Evolutionary conservation across 2,113 vertebrate species (phyloP).

Genomic region (Eulacestoma nigropectus): DNA sequence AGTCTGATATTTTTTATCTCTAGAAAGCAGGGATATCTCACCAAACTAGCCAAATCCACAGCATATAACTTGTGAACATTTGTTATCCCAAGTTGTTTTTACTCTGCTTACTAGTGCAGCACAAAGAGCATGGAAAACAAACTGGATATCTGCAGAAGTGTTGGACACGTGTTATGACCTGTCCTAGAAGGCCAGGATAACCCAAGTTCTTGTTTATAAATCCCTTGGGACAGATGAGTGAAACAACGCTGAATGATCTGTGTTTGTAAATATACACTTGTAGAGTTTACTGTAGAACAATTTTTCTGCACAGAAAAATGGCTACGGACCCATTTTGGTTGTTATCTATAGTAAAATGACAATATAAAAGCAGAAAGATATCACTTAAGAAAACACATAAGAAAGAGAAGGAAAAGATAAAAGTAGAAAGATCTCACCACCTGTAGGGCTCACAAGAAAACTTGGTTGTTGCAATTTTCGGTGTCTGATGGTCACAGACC

Average conservation of each 20-base stretch:
- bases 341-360: not conserved
- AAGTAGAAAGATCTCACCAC: not conserved
- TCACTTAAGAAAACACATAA: not conserved
- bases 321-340: not conserved
- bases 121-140: not conserved
- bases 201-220: not conserved
- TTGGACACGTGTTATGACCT: rapidly evolving
- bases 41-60: not conserved
- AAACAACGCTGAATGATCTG: not conserved
- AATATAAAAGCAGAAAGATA: not conserved
- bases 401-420: not conserved
- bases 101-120: not conserved
- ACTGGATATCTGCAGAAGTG: not conserved
- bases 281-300: not conserved
- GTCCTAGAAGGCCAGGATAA: not conserved
- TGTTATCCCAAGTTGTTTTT: not conserved
- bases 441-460: not conserved
- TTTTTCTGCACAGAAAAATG: not conserved
- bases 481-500: not conserved
- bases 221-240: not conserved
- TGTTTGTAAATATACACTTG: not conserved
- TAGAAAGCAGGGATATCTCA: not conserved
- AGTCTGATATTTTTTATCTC: not conserved
- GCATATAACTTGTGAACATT: not conserved
- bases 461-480: not conserved